Conservation (phyloP, 2,113 vertebrate genomes). For the Equus quagga region DNA sequence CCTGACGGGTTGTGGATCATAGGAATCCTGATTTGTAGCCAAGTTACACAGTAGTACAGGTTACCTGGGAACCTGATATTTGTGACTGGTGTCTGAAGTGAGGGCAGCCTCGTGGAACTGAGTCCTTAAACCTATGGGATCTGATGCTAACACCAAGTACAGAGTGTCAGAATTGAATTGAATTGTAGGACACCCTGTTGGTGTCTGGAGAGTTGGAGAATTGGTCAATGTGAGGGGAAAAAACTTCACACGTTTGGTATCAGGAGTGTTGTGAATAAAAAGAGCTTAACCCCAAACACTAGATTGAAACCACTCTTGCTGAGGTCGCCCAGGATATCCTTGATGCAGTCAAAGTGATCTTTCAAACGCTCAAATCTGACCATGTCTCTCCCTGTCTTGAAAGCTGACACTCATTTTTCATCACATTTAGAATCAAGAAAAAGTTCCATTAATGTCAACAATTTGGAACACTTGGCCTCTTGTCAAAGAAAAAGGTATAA, state of each 20-base stretch:
- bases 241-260: not conserved
- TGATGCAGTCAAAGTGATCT: not conserved
- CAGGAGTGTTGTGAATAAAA: not conserved
- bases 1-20: not conserved
- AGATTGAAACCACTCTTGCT: not conserved
- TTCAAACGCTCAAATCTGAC: slow-evolving; percentile 34
- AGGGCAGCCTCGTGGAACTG: not conserved
- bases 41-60: not conserved
- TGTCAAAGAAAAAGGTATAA: not conserved
- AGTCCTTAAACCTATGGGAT: not conserved
- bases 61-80: not conserved
- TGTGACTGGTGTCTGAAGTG: not conserved
- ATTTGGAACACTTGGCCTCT: not conserved
- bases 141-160: not conserved
- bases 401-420: not conserved
- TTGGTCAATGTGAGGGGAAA: not conserved
- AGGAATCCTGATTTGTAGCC: not conserved
- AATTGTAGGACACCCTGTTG: not conserved
- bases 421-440: not conserved
- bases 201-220: not conserved
- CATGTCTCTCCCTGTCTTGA: not conserved
- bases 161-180: not conserved
- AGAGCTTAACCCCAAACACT: not conserved
- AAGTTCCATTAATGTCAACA: slow-evolving; percentile 29
- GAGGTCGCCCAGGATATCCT: not conserved